phyloP scores from a whole-genome alignment of 2,888 invertebrate species.

The Phyto melanocephala region DNA sequence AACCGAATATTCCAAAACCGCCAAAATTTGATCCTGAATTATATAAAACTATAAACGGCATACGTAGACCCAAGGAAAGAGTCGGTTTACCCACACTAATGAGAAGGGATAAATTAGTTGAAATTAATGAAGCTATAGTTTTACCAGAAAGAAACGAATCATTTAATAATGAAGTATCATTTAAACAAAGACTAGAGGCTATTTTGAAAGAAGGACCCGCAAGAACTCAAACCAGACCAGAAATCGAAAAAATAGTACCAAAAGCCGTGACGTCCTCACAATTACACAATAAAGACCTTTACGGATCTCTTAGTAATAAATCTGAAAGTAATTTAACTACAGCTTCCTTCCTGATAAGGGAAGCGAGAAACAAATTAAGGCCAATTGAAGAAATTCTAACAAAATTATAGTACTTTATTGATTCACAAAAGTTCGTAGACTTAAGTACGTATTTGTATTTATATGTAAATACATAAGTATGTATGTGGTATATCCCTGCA shows the following conservation, averaged over 20 bases:
- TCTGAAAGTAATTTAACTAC: conserved; percentile 64
- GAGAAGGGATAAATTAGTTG: conserved; percentile 5
- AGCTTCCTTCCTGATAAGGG: background rate
- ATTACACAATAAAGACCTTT: background rate
- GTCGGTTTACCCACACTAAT: conserved; percentile 70
- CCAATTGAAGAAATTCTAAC: conserved; percentile 12
- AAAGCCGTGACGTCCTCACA: conserved; percentile 65
- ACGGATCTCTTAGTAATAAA: background rate
- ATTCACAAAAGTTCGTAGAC: background rate
- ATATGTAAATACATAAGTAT: background rate
- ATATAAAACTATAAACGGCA: conserved; percentile 74
- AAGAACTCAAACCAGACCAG: conserved; percentile 68
- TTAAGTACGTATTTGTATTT: background rate
- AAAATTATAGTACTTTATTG: conserved; percentile 12
- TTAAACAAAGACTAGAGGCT: conserved; percentile 75
- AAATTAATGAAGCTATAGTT: background rate
- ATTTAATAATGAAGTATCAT: conserved; percentile 66
- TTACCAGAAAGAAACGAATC: background rate
- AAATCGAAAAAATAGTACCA: conserved; percentile 68
- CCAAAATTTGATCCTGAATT: no score
- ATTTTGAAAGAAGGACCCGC: conserved; percentile 74
- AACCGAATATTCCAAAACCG: conserved; percentile 71
- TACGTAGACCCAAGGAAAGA: conserved; percentile 69
- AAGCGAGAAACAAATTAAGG: background rate
- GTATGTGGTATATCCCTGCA: no score